A percentile compares a stretch with the other conserved stretches of the same genome.
phyloP scores from a whole-genome alignment of 2,797 vertebrate genomes.

The Thaleichthys pacificus region DNA sequence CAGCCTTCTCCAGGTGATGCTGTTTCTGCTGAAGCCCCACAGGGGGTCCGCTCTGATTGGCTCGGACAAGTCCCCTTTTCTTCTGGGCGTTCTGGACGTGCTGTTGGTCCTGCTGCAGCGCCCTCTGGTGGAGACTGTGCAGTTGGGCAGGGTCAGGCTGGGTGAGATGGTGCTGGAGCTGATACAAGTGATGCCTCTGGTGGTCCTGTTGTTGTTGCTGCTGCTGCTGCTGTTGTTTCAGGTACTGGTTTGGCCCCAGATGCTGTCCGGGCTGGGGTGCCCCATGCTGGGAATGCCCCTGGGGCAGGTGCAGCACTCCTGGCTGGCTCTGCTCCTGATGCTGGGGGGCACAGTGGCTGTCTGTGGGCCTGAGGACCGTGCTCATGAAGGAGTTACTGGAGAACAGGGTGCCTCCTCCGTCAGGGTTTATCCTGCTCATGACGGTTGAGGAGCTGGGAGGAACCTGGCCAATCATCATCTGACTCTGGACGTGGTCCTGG shows the following conservation, averaged over 20 bases:
- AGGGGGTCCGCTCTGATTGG: constrained; percentile 79
- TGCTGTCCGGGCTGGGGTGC: constrained; percentile 81
- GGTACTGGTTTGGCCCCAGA: constrained; percentile 85
- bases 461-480: constrained; percentile 85
- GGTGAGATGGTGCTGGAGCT: constrained; percentile 88
- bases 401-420: constrained; percentile 82
- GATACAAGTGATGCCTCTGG: constrained; percentile 90
- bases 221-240: constrained; percentile 82
- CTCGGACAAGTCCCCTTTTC: constrained; percentile 86
- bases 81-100: constrained; percentile 93
- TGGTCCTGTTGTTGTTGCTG: constrained; percentile 82
- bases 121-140: constrained; percentile 87
- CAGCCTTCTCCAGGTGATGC: constrained; percentile 84
- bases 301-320: constrained; percentile 81
- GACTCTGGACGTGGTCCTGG: constrained; percentile 84
- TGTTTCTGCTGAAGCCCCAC: constrained; percentile 90
- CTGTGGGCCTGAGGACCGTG: constrained; percentile 77
- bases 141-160: constrained; percentile 86
- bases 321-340: constrained; percentile 82
- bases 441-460: constrained; percentile 79
- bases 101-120: constrained; percentile 88
- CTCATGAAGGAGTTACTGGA: constrained; percentile 85
- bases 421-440: constrained; percentile 79
- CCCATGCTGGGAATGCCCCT: constrained; percentile 81
- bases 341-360: constrained; percentile 82